Percentiles rank a stretch among this genome's conserved stretches.
Evolutionary conservation across 1,140 invertebrate species (phyloP).

Genomic region (Drosophila burlai): DNA sequence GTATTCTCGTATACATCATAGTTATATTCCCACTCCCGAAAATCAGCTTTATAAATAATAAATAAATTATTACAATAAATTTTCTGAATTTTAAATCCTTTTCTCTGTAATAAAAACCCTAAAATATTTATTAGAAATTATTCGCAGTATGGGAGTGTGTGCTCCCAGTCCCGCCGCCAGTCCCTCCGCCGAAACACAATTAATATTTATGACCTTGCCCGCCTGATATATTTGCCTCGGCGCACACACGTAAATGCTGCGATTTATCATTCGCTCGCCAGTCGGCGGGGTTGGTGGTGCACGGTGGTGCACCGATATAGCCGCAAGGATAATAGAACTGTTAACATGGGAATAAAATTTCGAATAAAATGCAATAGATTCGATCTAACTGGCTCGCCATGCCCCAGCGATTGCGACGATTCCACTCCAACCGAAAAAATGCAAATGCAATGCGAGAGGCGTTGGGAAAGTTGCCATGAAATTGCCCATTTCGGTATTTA

Average conservation of each 20-base stretch:
- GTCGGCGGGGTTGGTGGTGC: constrained; percentile 1
- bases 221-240: constrained; percentile 81
- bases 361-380: constrained; percentile 68
- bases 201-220: constrained; percentile 83
- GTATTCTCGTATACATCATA: too few species aligned
- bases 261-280: constrained; percentile 70
- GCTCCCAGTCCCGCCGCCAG: constrained; percentile 23
- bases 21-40: neutral
- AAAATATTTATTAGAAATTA: constrained; percentile 4
- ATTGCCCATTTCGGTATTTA: constrained; percentile 51
- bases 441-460: constrained; percentile 43
- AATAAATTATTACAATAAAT: neutral
- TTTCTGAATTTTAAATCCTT: neutral
- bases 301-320: constrained; percentile 50
- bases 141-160: constrained; percentile 24
- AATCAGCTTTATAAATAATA: neutral
- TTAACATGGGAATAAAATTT: constrained; percentile 80
- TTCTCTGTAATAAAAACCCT: neutral
- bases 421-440: neutral
- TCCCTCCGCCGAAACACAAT: constrained; percentile 67
- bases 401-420: constrained; percentile 7
- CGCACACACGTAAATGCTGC: constrained; percentile 79
- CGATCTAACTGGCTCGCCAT: constrained; percentile 41
- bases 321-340: constrained; percentile 82
- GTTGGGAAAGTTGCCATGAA: constrained; percentile 58